Conservation (phyloP, 2,797 vertebrate genomes). For the Dicrostonyx torquatus region DNA sequence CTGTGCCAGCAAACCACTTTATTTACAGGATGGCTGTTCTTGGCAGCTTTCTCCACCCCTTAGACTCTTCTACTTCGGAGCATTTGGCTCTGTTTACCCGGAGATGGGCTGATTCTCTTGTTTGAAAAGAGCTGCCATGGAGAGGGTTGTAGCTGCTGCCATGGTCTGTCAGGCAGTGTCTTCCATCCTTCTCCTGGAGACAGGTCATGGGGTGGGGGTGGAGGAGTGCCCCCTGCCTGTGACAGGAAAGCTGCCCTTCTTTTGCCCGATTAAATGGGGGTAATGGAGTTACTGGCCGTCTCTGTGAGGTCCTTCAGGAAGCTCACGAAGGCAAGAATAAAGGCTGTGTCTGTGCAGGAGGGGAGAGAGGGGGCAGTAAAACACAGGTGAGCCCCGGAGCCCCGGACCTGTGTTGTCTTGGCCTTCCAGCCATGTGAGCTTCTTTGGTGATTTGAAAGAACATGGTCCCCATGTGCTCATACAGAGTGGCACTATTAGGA, state of each 20-base stretch:
- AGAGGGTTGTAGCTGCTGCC: background rate
- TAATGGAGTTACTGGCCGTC: background rate
- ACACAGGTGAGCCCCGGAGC: too few relatives aligned
- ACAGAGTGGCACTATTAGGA: background rate
- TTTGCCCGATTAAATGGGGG: background rate
- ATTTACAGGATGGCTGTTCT: conserved; percentile 51
- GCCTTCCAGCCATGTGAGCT: background rate
- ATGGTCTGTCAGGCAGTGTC: background rate
- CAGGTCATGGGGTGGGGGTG: background rate
- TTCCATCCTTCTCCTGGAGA: background rate
- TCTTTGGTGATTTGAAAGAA: background rate
- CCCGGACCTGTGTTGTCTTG: background rate
- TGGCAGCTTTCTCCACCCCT: conserved; percentile 42
- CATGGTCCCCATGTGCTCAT: background rate
- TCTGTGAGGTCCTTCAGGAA: background rate
- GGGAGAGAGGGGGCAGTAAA: background rate
- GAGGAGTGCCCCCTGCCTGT: background rate
- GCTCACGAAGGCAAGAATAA: background rate
- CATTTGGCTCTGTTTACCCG: conserved; percentile 56
- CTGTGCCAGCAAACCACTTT: background rate
- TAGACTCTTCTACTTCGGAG: conserved; percentile 41
- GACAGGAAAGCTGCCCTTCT: background rate
- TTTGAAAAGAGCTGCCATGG: conserved; percentile 57
- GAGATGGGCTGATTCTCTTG: conserved; percentile 36
- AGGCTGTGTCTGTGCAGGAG: accelerated